phyloP scores from a whole-genome alignment of 2,888 invertebrate species.

The Pyrrhosoma nymphula region DNA sequence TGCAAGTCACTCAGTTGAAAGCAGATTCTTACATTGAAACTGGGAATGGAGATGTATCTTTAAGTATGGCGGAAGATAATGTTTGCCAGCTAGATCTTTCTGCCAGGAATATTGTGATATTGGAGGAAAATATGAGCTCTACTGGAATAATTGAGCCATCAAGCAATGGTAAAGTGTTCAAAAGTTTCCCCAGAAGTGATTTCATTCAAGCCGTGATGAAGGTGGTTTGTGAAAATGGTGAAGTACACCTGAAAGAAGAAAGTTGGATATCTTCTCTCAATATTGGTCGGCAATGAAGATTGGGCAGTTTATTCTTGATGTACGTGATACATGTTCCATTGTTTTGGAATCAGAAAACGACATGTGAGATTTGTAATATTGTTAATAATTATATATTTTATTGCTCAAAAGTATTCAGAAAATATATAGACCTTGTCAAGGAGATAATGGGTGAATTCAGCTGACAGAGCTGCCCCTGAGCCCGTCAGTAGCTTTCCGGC shows the following conservation, averaged over 20 bases:
- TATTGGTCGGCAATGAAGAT: not conserved
- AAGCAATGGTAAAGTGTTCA: not conserved
- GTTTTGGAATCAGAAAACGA: not conserved
- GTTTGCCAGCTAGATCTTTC: constrained; percentile 40
- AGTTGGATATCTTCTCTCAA: constrained; percentile 39
- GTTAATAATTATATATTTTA: too few species aligned
- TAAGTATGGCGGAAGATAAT: constrained; percentile 25
- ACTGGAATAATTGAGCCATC: not conserved
- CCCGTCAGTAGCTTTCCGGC: too few species aligned
- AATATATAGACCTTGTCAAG: too few species aligned
- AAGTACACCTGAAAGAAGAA: constrained; percentile 31
- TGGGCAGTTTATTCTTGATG: not conserved
- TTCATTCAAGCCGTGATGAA: not conserved
- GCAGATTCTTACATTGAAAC: constrained; percentile 13
- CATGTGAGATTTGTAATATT: too few species aligned
- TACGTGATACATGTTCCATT: not conserved
- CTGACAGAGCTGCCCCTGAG: too few species aligned
- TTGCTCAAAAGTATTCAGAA: too few species aligned
- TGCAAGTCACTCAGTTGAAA: constrained; percentile 38
- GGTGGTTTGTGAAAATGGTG: not conserved
- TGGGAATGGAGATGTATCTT: not conserved
- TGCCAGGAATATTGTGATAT: not conserved
- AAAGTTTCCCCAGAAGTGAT: not conserved
- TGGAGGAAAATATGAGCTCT: not conserved
- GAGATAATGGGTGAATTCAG: too few species aligned